Base-by-base conservation (phyloP, 2,888 invertebrate species). In the Lysandra coridon region DNA sequence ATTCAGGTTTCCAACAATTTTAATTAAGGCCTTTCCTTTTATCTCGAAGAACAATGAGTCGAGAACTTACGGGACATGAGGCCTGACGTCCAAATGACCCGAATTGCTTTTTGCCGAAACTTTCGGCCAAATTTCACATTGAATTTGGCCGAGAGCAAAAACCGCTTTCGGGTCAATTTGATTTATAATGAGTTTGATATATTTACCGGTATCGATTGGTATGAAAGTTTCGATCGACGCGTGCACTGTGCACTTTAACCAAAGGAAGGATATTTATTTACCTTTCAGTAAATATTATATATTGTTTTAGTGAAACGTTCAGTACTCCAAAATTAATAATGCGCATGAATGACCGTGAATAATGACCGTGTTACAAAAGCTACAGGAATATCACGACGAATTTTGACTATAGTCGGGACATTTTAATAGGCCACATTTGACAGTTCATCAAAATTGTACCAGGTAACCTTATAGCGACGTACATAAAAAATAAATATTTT, bases 121-220 rank as follows among this genome's bases (percentile, higher is more conserved):
- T 90, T 89, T 91, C 92, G 82, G 91, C 92, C 88, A 87, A 92
- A 93, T 93, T 90, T 89, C 86, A 88, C 85, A 90, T 91, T 91
- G 80, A 91, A 93, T 90, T 92, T 91, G 90, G 92, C 92, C 91
- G 91, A 92, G 89, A 92, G 92, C 90, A 84, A 87, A 86, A 85
- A 85, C 30, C 82, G 82, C 87, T 89, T 90, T 84, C 87, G 88
- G 93, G 92, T 91, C 92, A 91, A 87, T 92, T 91, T 93, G 92
- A 93, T 93, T 93, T 92, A 92, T 92, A 85, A 88, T 87, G 87
- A 85, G 88, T 92, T 92, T 93, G 93, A 90, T 93, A 92, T 91
- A 92, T 88, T 91, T 93, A 86, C 85, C 80, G 80, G 83, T 82
- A 82, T 84, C 83, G 76, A 76, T 76, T 76, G 76, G 33, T 76